These are phyloP conservation scores for Anthrax anthrax DNA, from an alignment of 2,888 invertebrate genomes.

Conservation along the genomic window DNA sequence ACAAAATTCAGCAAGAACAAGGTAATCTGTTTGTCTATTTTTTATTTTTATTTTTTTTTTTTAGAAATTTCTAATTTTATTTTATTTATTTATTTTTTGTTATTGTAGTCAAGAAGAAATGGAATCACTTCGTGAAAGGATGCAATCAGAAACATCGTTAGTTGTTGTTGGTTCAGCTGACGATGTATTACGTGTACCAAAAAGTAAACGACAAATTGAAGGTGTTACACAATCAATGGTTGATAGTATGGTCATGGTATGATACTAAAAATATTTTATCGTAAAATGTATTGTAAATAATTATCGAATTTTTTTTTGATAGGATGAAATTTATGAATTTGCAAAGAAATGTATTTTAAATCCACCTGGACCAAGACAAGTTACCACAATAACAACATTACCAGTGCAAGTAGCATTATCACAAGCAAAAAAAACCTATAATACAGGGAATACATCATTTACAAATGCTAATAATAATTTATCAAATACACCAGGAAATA, in stretches of 20 bases:
- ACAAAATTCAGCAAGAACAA: conserved; percentile 49
- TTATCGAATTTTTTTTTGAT: neutral
- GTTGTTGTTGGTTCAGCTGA: conserved; percentile 69
- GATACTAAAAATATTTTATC: conserved; percentile 11
- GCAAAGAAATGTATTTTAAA: conserved; percentile 44
- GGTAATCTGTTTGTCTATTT: conserved; percentile 25
- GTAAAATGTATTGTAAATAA: no score
- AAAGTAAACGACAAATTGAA: conserved; percentile 54
- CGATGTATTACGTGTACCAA: conserved; percentile 53
- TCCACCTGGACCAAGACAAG: conserved; percentile 36
- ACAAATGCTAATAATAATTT: no score
- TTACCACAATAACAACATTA: neutral
- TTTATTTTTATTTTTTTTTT: conserved; percentile 1
- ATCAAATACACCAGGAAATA: no score
- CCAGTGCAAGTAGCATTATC: neutral
- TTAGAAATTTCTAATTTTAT: neutral
- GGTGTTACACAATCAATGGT: conserved; percentile 67
- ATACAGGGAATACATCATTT: neutral
- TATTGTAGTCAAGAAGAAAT: conserved; percentile 52
- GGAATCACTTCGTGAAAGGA: conserved; percentile 59
- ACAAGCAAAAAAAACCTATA: neutral
- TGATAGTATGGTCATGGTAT: conserved; percentile 57
- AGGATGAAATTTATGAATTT: conserved; percentile 54
- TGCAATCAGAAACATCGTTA: conserved; percentile 61
- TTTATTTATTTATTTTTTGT: conserved; percentile 7